Base-by-base conservation (phyloP, 2,888 invertebrate species). In the Busseola fusca region DNA sequence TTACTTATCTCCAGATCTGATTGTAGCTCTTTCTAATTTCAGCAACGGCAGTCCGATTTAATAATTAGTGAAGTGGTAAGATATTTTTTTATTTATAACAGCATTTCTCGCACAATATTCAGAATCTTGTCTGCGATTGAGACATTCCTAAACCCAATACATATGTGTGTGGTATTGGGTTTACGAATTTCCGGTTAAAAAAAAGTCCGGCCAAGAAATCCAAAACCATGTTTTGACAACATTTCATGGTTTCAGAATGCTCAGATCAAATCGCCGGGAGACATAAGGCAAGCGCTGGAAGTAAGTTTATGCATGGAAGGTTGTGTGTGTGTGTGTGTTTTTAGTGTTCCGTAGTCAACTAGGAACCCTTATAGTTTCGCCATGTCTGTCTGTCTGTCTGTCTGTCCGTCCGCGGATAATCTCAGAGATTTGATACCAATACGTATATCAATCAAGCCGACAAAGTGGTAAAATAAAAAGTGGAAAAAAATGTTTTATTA, bases 41-140 rank as follows among this genome's bases (percentile, higher is more conserved):
- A 82, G 82, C 42, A 45, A 3, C 54, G 6, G 30, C 63, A 48
- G 14, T 83, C 83, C 0, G 66, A 64, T 0, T 21, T 85, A 9
- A 80, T 86, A 21, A 30, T 74, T 18, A 82, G 82, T 45, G 86
- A 86, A 81, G 85, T 86, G 80, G 87, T 87, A 69, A 84, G 84
- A n/a, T 14, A 14, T 21, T 34, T 34, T 27, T 25, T 27, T 27
- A 25, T 27, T 27, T 21, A 45, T 62, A 27, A 27, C 10, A 18
- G 18, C 18, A 40, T 25, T 59, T 60, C 25, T 4, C 14, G 21
- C 3, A 27, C 14, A 42, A 27, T 21, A 42, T 62, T 45, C 2
- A 0, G 18, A 45, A 45, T 27, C 5, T 30, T 0, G 2, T 21
- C 21, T 30, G 14, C 1, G 45, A 45, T 7, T 25, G 3, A 27